Base-by-base conservation (phyloP, 2,797 vertebrate genomes). In the Podarcis siculus region DNA sequence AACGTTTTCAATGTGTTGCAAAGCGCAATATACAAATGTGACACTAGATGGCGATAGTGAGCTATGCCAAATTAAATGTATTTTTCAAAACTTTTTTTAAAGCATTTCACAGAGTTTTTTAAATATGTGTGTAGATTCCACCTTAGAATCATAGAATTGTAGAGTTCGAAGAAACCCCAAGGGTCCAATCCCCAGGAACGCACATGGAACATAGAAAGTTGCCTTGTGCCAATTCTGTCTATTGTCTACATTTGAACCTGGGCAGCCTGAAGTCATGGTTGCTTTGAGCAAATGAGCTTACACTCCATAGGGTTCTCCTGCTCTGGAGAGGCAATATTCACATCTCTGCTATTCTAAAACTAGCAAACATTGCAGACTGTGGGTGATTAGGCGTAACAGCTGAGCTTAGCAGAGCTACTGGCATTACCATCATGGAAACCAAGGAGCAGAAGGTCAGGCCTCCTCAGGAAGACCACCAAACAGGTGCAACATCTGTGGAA, bases 341-440 rank as follows among this genome's bases (percentile, higher is more conserved):
- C 58, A 75, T 37, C 45, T 84, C 49, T 61, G 49, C 39, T 75
- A 39, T 49, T 58, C 75, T 75, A 84, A 75, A 84, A 75, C 19
- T 13, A 58, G 83, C 75, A 84, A 84, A 84, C 71, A 58, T 58
- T 73, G 69, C 69, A 84, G 25, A 37, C 83, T 75, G 49, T 30
- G 13, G 49, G 25, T 75, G 83, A 84, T 75, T 84, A 75, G 75
- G 13, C 39, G 13, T 35, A 27, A 84, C 83, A 84, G 83, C 71
- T 84, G 82, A 61, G 71, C 45, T 35, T 58, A 84, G 67, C 49
- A 39, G 49, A 84, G 49, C 35, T 32, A 37, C 45, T 73, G 71
- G 3, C 75, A 49, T 61, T 37, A 84, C 35, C 49, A 39, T 75
- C 71, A 32, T 75, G 82, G 82, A 61, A 84, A 39, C n/a, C 21